Evolutionary conservation across 2,888 invertebrate species (phyloP).

Genomic region (Nomada hirtipes): DNA sequence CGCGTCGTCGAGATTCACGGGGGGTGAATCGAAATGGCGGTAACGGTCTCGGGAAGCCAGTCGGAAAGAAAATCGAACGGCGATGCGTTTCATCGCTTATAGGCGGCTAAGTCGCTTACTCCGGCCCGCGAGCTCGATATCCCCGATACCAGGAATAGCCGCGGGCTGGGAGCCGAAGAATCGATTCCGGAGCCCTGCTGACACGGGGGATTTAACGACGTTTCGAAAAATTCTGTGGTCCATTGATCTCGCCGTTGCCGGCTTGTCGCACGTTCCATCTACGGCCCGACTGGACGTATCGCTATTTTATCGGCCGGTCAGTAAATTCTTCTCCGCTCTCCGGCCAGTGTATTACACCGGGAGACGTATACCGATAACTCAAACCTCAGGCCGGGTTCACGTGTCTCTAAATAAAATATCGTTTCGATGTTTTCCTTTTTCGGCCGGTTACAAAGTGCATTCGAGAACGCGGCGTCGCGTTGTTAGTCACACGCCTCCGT

Average conservation of each 20-base stretch:
- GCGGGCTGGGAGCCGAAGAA: constrained; percentile 32
- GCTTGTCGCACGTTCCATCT: constrained; percentile 72
- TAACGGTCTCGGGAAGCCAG: constrained; percentile 1
- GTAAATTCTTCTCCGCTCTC: constrained; percentile 59
- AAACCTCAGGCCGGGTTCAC: constrained; percentile 17
- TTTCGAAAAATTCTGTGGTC: constrained; percentile 69
- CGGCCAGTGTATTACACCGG: constrained; percentile 54
- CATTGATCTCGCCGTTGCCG: constrained; percentile 65
- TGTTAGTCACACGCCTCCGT: neutral
- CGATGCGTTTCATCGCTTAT: constrained; percentile 35
- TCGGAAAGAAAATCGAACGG: constrained; percentile 24
- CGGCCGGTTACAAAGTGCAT: constrained; percentile 43
- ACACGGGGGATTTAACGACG: constrained; percentile 68
- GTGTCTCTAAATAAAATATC: constrained; percentile 60
- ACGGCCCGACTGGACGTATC: constrained; percentile 59
- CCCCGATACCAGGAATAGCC: constrained; percentile 51
- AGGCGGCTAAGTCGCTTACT: constrained; percentile 48
- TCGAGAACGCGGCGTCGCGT: constrained; percentile 6
- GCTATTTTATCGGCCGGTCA: constrained; percentile 64
- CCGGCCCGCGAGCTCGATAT: constrained; percentile 24
- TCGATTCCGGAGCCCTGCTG: constrained; percentile 60
- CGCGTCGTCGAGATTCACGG: neutral
- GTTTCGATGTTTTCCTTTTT: constrained; percentile 30
- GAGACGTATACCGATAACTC: constrained; percentile 64
- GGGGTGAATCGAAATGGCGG: neutral